A percentile compares a stretch with the other conserved stretches of the same genome.
Conservation (phyloP, 2,888 invertebrate genomes). For the Allacma fusca region DNA sequence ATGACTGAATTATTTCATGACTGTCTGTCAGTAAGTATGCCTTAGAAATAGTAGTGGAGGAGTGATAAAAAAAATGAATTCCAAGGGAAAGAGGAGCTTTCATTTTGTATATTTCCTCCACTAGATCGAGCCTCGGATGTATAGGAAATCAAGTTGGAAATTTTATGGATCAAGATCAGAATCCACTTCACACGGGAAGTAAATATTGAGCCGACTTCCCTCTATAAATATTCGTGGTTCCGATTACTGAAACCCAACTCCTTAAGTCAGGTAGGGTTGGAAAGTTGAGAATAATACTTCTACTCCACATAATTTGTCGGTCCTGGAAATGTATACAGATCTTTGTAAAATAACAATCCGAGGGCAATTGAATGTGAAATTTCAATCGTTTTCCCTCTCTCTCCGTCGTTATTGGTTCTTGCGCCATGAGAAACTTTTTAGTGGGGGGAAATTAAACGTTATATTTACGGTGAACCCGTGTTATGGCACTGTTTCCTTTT, state of each 20-base stretch:
- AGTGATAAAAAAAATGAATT: too few species aligned
- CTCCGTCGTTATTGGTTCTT: background rate
- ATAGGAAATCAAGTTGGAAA: too few species aligned
- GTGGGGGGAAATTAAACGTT: background rate
- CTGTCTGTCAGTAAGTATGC: too few species aligned
- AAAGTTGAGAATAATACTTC: slow-evolving; percentile 1
- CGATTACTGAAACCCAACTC: background rate
- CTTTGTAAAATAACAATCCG: background rate
- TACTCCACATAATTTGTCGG: background rate
- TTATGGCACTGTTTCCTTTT: background rate
- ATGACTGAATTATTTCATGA: background rate
- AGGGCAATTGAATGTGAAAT: slow-evolving; percentile 7
- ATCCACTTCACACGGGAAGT: too few species aligned
- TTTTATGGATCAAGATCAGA: too few species aligned
- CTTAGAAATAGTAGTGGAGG: too few species aligned
- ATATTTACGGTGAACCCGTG: background rate
- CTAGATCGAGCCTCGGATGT: too few species aligned
- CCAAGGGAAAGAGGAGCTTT: too few species aligned
- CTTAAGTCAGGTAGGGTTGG: background rate
- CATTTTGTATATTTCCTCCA: too few species aligned
- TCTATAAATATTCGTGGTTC: background rate
- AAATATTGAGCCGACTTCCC: too few species aligned
- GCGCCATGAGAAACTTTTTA: background rate
- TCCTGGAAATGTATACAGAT: background rate
- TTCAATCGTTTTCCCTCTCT: background rate